Evolutionary conservation across 2,888 invertebrate species (phyloP).

Genomic region (Odontomyia ornata): DNA sequence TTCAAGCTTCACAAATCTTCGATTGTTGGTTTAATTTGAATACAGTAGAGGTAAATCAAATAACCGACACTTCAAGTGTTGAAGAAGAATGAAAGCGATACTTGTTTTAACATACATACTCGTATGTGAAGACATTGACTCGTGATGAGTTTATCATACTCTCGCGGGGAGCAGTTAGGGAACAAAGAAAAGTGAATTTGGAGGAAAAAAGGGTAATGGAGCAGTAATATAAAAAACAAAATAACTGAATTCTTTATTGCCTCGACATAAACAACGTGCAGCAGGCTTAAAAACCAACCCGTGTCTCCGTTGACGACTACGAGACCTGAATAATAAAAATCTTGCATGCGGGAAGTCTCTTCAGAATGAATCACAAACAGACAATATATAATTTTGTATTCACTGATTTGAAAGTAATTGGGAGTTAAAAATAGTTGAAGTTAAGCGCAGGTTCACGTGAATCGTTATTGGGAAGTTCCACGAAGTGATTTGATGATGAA

Average conservation of each 20-base stretch:
- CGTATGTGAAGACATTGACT: background rate
- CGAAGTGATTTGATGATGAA: no score
- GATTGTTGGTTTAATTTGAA: background rate
- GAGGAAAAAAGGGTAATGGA: background rate
- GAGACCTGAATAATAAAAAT: slow-evolving; percentile 12
- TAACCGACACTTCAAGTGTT: background rate
- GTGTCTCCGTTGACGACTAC: background rate
- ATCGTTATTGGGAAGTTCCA: background rate
- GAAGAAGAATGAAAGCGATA: slow-evolving; percentile 6
- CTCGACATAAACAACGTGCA: no score
- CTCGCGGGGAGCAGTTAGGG: background rate
- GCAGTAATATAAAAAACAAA: background rate
- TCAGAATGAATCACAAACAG: background rate
- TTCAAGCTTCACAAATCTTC: background rate
- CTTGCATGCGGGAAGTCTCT: background rate
- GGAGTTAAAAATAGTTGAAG: background rate
- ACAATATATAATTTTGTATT: background rate
- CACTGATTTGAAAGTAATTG: background rate
- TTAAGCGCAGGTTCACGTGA: background rate
- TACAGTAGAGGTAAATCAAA: background rate
- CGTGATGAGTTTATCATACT: background rate
- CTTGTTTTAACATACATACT: background rate
- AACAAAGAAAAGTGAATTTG: slow-evolving; percentile 27
- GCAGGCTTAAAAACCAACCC: no score
- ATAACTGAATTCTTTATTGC: background rate